Conservation (phyloP, 1,140 invertebrate genomes). For the Aphaenogaster floridana region DNA sequence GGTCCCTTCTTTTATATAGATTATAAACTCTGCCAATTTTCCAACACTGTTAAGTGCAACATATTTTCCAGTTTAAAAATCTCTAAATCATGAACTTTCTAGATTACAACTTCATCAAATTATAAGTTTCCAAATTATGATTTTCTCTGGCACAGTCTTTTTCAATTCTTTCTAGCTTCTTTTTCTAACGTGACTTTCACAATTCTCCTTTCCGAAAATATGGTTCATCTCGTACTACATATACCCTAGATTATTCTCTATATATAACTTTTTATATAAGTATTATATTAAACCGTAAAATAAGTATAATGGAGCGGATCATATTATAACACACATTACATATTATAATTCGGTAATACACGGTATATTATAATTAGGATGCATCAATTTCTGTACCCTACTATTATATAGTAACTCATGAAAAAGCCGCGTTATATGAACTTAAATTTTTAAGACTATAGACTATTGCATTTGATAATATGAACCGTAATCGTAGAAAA, state of each 20-base stretch:
- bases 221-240: background rate
- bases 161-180: background rate
- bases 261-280: constrained; percentile 7
- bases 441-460: background rate
- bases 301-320: background rate
- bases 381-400: background rate
- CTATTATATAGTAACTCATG: background rate
- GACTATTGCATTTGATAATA: background rate
- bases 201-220: constrained; percentile 9
- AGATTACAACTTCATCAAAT: constrained; percentile 29
- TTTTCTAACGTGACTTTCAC: constrained; percentile 25
- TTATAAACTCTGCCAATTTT: background rate
- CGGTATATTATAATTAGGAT: constrained; percentile 8
- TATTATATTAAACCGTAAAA: background rate
- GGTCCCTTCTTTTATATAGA: background rate
- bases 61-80: constrained; percentile 11
- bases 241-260: background rate
- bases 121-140: constrained; percentile 42
- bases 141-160: background rate
- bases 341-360: too few species aligned
- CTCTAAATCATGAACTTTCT: constrained; percentile 50
- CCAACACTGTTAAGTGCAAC: background rate
- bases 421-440: background rate
- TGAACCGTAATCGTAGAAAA: background rate
- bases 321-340: background rate